phyloP scores from a whole-genome alignment of 30 jellyfish, hydroid and myxozoan species.

The Chrysaora quinquecirrha region DNA sequence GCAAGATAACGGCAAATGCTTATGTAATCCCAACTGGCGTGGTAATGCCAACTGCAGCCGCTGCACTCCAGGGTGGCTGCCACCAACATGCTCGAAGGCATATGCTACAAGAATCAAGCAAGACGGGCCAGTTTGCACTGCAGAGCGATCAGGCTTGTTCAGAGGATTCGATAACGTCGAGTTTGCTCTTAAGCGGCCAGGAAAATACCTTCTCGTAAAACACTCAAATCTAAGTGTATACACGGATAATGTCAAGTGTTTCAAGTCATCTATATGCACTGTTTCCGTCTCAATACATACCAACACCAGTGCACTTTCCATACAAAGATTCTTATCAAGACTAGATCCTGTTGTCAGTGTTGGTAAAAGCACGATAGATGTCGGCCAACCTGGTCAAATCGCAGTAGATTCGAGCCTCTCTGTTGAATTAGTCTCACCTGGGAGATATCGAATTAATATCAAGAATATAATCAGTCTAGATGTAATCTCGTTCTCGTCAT shows the following conservation, averaged over 20 bases:
- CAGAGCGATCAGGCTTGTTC: slow-evolving; percentile 1
- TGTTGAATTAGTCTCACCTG: slow-evolving; percentile 21
- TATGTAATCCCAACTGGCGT: slow-evolving; percentile 55
- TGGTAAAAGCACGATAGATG: neutral
- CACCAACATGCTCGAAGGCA: slow-evolving; percentile 26
- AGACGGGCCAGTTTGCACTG: slow-evolving; percentile 6
- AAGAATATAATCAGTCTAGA: slow-evolving; percentile 6
- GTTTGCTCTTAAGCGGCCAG: neutral
- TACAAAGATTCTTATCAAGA: neutral
- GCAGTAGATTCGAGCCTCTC: neutral
- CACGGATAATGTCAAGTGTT: neutral
- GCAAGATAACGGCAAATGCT: slow-evolving; percentile 34
- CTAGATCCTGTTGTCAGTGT: neutral
- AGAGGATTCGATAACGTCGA: slow-evolving; percentile 2
- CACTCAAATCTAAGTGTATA: neutral
- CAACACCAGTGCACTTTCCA: neutral
- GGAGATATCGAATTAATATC: slow-evolving; percentile 17
- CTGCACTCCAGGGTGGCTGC: slow-evolving; percentile 47
- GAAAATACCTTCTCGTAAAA: neutral
- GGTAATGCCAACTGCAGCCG: slow-evolving; percentile 50
- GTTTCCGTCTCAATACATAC: neutral
- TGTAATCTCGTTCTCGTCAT: neutral
- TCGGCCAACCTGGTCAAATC: neutral
- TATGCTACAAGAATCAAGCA: neutral
- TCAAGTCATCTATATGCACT: neutral